Base-by-base conservation (phyloP, 2,888 invertebrate genomes). In the Ctenicera cuprea region DNA sequence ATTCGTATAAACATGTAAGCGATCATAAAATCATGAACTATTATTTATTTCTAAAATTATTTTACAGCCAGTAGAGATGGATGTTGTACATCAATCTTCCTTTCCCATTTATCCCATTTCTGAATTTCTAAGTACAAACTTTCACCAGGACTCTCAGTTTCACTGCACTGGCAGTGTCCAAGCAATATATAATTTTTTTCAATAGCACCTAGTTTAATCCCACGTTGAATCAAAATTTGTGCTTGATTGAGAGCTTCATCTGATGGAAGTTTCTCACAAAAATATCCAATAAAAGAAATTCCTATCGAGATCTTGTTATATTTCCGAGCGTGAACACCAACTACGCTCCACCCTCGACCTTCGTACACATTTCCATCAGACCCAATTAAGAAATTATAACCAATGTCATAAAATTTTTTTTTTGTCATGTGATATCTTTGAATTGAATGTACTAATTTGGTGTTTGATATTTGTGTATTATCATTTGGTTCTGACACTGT, bases 281-380 rank as follows among this genome's bases (percentile, higher is more conserved):
- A 73, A 88, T 87, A 33, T 0, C 91, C 92, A 63, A 92, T 89
- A 76, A 92, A 91, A n/a, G 88, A 87, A 74, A 92, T 89, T 9
- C 89, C 91, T 12, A 91, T 87, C 11, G 91, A 90, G 78, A 87
- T 90, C 20, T 83, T 86, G 80, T 92, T 91, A 77, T 90, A 91
- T 3, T 88, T 88, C 18, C 84, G 87, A 0, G 91, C 90, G 75
- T 91, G 92, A 0, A 91, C 89, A 0, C 92, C 92, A 7, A 87
- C 87, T 50, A 87, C 87, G 3, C 88, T 85, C 92, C 92, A 92
- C 0, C 92, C 91, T 0, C 87, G 82, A 1, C 91, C 92, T 83
- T 91, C 90, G 78, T 92, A 92, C 2, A 92, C 86, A 30, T 89
- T 87, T 7, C 91, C 91, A 80, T 91, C 91, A 20, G 89, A 90